Evolutionary conservation across 2,113 vertebrate genomes (phyloP), one percentile per base, ranked within the genome.

Genomic region (Micromys minutus): DNA sequence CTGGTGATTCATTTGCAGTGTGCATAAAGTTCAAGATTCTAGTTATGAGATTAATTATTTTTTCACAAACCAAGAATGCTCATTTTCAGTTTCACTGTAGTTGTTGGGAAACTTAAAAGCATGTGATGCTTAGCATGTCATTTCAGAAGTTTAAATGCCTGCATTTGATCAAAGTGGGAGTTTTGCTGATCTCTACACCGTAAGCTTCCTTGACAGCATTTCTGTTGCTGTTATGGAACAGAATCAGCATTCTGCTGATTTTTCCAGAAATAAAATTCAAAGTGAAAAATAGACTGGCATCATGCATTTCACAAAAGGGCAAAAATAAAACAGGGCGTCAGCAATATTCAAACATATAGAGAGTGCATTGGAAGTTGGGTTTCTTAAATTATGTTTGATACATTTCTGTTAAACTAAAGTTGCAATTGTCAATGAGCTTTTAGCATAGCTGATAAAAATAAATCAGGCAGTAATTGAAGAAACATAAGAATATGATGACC

Each of bases 221-320:
- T 72, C 36, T 61, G 45, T 74, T 80, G 26, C 77, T 93, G 1
- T 65, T 77, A 77, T 95, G 80, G 13, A 72, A 97, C 79, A 72
- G n/a, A 74, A 22, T 86, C 63, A 57, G 29, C 55, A 74, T 98
- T 96, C 81, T 97, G 92, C 95, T 97, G 93, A 96, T 96, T 87
- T 95, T 97, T 97, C 80, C 74, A 95, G 74, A 98, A 91, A 89
- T 79, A 97, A 89, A 98, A 97, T 97, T 96, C 84, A 92, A 90
- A 92, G 75, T 93, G 88, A 98, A 97, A 97, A 97, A 97, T 87
- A 97, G 94, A 76, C 71, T 90, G 61, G 36, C 52, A 96, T 36
- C 57, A 31, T 87, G 22, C 39, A 88, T 95, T 96, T 81, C 75
- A 91, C 47, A 89, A 90, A 92, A 87, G 55, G 21, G 4, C 31